A percentile compares a stretch with the other conserved stretches of the same genome.
These are phyloP conservation scores for Drosophila pallidifrons DNA, from an alignment of 1,140 invertebrate species.

Conservation along the genomic window DNA sequence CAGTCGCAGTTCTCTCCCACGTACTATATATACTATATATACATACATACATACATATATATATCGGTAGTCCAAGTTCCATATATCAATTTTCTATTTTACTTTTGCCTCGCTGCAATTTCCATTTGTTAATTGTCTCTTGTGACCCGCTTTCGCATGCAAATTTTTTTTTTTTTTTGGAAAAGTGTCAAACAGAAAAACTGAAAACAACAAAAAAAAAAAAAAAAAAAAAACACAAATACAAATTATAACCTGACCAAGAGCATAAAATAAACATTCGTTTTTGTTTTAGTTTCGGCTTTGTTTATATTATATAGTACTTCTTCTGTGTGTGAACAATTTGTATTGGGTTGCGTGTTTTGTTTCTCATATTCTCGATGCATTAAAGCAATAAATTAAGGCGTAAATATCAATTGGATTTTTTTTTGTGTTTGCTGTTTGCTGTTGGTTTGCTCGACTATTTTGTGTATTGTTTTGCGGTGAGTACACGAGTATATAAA, in stretches of 20 bases:
- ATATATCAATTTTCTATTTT: conserved; percentile 11
- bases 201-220: no score
- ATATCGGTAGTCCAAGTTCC: neutral
- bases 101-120: conserved; percentile 28
- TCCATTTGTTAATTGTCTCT: conserved; percentile 57
- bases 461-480: conserved; percentile 49
- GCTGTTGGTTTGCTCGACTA: conserved; percentile 8
- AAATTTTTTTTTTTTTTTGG: neutral
- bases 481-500: conserved; percentile 37
- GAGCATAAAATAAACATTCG: conserved; percentile 17
- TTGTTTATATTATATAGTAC: conserved; percentile 5
- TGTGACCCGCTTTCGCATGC: conserved; percentile 35
- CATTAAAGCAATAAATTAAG: conserved; percentile 47
- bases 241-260: no score
- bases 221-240: no score
- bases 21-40: neutral
- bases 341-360: conserved; percentile 33
- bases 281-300: neutral
- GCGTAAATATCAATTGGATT: conserved; percentile 47
- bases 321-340: neutral
- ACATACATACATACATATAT: no score
- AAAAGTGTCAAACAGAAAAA: conserved; percentile 23
- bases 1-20: conserved; percentile 25
- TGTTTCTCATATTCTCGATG: conserved; percentile 31
- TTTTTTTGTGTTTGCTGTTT: conserved; percentile 5